Percentiles rank a stretch among this genome's conserved stretches.
phyloP scores from a whole-genome alignment of 2,888 invertebrate genomes.

The Ormyrus labotus region DNA sequence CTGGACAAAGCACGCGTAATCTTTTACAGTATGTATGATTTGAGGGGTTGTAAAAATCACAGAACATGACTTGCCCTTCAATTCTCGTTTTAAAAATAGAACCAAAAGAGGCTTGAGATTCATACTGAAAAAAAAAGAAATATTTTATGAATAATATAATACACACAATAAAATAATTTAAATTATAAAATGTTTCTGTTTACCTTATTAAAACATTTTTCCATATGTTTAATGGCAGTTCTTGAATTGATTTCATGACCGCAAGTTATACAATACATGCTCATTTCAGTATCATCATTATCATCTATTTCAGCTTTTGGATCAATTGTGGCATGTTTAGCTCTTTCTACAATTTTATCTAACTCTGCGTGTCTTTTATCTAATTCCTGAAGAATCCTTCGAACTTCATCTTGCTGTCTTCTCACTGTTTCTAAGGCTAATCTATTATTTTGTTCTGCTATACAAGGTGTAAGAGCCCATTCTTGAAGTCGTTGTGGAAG shows the following conservation, averaged over 20 bases:
- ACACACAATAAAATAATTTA: not conserved
- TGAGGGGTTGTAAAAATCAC: slow-evolving; percentile 93
- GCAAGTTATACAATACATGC: slow-evolving; percentile 97
- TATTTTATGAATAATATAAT: slow-evolving; percentile 49
- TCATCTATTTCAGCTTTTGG: slow-evolving; percentile 79
- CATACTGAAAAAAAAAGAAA: slow-evolving; percentile 82
- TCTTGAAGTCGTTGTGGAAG: slow-evolving; percentile 93
- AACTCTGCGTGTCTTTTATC: slow-evolving; percentile 87
- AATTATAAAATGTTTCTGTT: not conserved
- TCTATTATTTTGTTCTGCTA: slow-evolving; percentile 89
- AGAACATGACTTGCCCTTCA: slow-evolving; percentile 97
- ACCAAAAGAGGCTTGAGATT: slow-evolving; percentile 97
- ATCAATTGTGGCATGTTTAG: slow-evolving; percentile 84
- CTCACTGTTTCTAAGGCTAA: slow-evolving; percentile 85
- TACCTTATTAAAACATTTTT: slow-evolving; percentile 96
- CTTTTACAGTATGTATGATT: slow-evolving; percentile 97
- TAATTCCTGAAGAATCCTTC: slow-evolving; percentile 86
- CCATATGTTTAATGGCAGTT: slow-evolving; percentile 97
- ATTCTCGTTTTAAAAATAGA: slow-evolving; percentile 95
- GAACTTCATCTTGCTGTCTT: slow-evolving; percentile 86
- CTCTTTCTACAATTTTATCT: slow-evolving; percentile 88
- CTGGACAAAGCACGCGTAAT: slow-evolving; percentile 95
- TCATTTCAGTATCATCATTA: slow-evolving; percentile 84
- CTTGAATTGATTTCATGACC: slow-evolving; percentile 96
- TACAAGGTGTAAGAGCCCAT: slow-evolving; percentile 91